Percentiles rank a stretch among this genome's conserved stretches.
Conservation (phyloP, 1,140 invertebrate species). For the Maconellicoccus hirsutus region DNA sequence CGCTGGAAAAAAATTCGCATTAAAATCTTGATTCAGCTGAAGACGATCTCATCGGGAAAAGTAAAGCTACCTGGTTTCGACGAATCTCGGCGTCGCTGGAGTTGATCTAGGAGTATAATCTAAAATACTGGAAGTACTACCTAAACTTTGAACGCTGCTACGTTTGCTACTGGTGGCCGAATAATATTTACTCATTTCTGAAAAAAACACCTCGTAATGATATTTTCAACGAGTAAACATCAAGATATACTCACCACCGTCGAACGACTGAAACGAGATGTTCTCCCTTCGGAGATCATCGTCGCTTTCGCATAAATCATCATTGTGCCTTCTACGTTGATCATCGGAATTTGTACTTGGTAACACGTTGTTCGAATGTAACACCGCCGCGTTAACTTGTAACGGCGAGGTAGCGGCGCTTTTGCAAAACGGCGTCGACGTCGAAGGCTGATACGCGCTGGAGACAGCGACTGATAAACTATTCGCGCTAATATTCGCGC, state of each 20-base stretch:
- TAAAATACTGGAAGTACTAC: constrained; percentile 70
- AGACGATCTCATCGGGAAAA: no score
- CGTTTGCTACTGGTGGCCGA: constrained; percentile 63
- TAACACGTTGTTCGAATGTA: constrained; percentile 30
- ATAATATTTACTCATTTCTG: constrained; percentile 38
- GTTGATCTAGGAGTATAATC: constrained; percentile 73
- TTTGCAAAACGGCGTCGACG: background rate
- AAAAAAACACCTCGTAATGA: background rate
- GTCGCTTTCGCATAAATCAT: constrained; percentile 77
- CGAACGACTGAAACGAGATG: constrained; percentile 61
- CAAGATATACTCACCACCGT: constrained; percentile 46
- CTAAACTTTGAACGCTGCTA: constrained; percentile 77
- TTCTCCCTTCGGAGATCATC: constrained; percentile 78
- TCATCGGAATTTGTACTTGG: constrained; percentile 32
- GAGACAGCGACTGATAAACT: background rate
- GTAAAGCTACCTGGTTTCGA: background rate
- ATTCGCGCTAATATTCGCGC: constrained; percentile 21
- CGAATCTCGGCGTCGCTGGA: constrained; percentile 68
- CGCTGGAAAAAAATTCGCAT: constrained; percentile 33
- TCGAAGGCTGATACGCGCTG: constrained; percentile 23
- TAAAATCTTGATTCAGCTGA: no score
- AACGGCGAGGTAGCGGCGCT: constrained; percentile 7
- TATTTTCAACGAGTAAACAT: background rate
- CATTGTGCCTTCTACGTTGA: constrained; percentile 47
- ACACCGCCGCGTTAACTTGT: constrained; percentile 34